These are phyloP conservation scores for Barypeithes pellucidus DNA, from an alignment of 2,888 invertebrate genomes.

Conservation along the genomic window DNA sequence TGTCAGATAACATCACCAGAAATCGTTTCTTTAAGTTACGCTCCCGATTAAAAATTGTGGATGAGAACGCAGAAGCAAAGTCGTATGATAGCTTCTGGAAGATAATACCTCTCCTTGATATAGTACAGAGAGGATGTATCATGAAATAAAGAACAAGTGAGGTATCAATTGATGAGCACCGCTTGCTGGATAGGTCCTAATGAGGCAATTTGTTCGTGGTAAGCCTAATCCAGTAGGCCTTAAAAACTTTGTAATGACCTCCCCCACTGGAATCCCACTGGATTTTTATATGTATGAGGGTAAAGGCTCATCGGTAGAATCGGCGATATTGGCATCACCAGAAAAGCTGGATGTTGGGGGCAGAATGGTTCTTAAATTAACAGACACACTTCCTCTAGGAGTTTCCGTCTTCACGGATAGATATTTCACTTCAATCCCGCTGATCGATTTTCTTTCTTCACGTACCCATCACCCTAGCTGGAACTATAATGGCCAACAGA, in stretches of 20 bases:
- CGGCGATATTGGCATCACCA: constrained; percentile 30
- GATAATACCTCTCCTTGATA: constrained; percentile 48
- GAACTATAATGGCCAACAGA: constrained; percentile 32
- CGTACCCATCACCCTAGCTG: constrained; percentile 16
- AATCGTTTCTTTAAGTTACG: constrained; percentile 15
- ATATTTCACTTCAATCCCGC: constrained; percentile 31
- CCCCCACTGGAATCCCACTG: constrained; percentile 22
- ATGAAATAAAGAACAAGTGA: constrained; percentile 46
- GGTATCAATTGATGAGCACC: constrained; percentile 56
- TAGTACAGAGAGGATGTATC: constrained; percentile 47
- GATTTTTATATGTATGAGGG: constrained; percentile 29
- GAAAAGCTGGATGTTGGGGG: constrained; percentile 46
- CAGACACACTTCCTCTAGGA: constrained; percentile 31
- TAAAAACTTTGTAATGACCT: constrained; percentile 28
- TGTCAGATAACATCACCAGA: constrained; percentile 21
- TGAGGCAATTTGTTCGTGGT: constrained; percentile 31
- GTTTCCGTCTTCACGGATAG: constrained; percentile 32
- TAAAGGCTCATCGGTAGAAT: constrained; percentile 29
- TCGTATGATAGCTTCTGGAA: constrained; percentile 52
- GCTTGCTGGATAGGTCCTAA: background rate
- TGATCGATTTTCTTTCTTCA: constrained; percentile 12
- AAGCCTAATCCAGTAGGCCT: constrained; percentile 26
- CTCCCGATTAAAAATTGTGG: constrained; percentile 35
- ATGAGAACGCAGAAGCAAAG: constrained; percentile 11
- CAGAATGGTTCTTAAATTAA: constrained; percentile 38